A percentile compares a stretch with the other conserved stretches of the same genome.
Conservation (phyloP, 2,797 vertebrate genomes). For the Gambelia wislizenii region DNA sequence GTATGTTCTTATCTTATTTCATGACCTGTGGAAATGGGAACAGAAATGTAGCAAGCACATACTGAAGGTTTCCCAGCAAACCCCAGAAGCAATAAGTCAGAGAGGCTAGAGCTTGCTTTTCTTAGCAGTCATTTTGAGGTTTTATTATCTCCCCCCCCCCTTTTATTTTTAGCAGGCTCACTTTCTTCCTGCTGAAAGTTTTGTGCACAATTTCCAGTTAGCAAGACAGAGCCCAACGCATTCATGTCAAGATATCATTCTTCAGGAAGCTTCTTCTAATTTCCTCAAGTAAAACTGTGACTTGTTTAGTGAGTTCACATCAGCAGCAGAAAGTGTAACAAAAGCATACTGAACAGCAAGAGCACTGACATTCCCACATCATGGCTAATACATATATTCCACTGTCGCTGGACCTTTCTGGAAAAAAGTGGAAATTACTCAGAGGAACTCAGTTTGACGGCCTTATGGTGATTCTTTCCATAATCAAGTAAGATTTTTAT, state of each 20-base stretch:
- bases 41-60: conserved; percentile 32
- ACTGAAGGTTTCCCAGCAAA: conserved; percentile 27
- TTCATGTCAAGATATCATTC: neutral
- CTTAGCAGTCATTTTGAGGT: rapidly evolving
- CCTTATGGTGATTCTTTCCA: conserved; percentile 54
- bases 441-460: conserved; percentile 36
- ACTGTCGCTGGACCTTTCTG: conserved; percentile 46
- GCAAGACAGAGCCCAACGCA: neutral
- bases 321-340: conserved; percentile 32
- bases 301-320: conserved; percentile 39
- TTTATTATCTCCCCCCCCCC: conserved; percentile 11
- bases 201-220: conserved; percentile 27
- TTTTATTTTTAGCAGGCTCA: conserved; percentile 16
- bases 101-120: neutral
- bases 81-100: conserved; percentile 8
- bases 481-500: conserved; percentile 66
- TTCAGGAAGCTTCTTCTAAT: conserved; percentile 30
- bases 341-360: conserved; percentile 22
- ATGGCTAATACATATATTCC: conserved; percentile 42
- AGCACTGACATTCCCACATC: conserved; percentile 29
- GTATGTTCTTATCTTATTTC: neutral
- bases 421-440: too few relatives aligned
- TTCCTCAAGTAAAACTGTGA: conserved; percentile 42
- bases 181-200: conserved; percentile 50
- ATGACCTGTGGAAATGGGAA: neutral